Conservation (phyloP, 2,888 invertebrate genomes). For the Andrena dorsata region DNA sequence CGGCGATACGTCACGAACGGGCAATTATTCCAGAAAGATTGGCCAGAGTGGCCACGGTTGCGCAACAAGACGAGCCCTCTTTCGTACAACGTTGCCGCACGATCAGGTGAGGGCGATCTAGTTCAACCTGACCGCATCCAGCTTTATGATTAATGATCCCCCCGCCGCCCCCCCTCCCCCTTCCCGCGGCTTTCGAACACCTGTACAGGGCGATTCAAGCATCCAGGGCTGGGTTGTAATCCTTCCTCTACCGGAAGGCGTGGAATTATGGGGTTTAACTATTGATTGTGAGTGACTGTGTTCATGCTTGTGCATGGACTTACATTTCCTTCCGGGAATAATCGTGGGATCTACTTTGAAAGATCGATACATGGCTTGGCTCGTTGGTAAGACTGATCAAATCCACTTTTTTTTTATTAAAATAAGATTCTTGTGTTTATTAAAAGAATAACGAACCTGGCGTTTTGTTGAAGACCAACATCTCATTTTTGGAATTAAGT, state of each 20-base stretch:
- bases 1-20: slow-evolving; percentile 61
- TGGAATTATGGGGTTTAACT: not conserved
- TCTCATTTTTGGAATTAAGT: too few relatives aligned
- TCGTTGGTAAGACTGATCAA: too few relatives aligned
- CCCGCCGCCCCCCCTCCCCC: not conserved
- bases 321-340: too few relatives aligned
- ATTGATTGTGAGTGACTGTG: too few relatives aligned
- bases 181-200: not conserved
- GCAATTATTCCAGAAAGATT: slow-evolving; percentile 65
- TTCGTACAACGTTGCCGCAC: slow-evolving; percentile 35
- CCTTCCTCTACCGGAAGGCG: not conserved
- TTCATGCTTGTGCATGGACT: too few relatives aligned
- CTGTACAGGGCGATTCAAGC: slow-evolving; percentile 17
- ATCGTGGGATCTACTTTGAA: too few relatives aligned
- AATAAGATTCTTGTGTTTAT: too few relatives aligned
- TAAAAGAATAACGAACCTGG: too few relatives aligned
- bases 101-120: slow-evolving; percentile 27
- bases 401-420: too few relatives aligned
- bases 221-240: not conserved
- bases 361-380: too few relatives aligned
- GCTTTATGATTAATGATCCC: slow-evolving; percentile 33
- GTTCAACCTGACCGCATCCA: not conserved
- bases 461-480: too few relatives aligned
- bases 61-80: slow-evolving; percentile 55
- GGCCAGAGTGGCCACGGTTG: slow-evolving; percentile 42